Conservation (phyloP, 2,888 invertebrate species). For the Romanomermis culicivorax region DNA sequence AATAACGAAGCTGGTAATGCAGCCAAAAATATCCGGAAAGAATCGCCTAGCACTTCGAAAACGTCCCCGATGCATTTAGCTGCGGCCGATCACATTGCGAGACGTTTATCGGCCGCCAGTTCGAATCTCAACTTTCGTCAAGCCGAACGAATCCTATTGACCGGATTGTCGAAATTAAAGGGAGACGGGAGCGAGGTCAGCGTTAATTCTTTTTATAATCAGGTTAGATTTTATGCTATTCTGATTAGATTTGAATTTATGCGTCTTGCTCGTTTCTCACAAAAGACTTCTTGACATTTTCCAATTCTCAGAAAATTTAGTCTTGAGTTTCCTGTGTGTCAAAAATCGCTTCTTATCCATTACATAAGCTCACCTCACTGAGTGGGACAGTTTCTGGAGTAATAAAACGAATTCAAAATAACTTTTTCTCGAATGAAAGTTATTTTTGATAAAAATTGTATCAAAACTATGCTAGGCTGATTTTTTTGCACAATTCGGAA, state of each 20-base stretch:
- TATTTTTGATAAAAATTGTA: no score
- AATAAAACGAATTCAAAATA: no score
- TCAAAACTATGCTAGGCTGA: no score
- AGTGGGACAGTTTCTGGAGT: no score
- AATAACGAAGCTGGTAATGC: constrained; percentile 16
- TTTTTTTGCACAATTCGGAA: no score
- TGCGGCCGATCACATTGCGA: background rate
- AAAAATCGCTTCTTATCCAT: no score
- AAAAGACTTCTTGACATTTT: no score
- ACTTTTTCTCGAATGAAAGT: no score
- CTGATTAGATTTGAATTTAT: constrained; percentile 16
- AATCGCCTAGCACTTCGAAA: background rate
- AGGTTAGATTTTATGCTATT: constrained; percentile 25
- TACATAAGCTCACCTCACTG: no score
- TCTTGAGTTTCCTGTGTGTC: no score
- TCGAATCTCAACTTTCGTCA: background rate
- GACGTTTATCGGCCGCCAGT: background rate
- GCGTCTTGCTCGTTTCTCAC: background rate
- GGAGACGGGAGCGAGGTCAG: constrained; percentile 36
- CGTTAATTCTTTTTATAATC: constrained; percentile 34
- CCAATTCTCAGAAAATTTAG: no score
- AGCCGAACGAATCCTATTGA: constrained; percentile 11
- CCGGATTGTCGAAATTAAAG: constrained; percentile 17
- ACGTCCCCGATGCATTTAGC: background rate
- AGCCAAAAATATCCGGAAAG: background rate